A percentile compares a stretch with the other conserved stretches of the same genome.
Conservation (phyloP, 1,140 invertebrate species). For the Saccostrea echinata region DNA sequence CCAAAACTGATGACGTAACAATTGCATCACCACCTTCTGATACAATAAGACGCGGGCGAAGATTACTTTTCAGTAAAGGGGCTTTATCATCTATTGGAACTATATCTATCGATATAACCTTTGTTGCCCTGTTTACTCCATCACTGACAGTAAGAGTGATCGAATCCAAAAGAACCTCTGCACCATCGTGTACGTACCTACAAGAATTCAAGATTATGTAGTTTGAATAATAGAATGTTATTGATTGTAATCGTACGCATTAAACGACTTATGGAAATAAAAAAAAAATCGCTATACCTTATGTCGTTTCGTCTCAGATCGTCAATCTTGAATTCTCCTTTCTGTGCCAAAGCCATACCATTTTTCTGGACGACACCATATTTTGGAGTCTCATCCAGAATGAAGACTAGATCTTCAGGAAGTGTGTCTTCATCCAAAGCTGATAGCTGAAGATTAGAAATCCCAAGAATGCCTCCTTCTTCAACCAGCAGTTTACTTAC, state of each 20-base stretch:
- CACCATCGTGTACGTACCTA: slow-evolving; percentile 79
- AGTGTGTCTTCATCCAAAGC: slow-evolving; percentile 79
- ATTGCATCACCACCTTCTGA: slow-evolving; percentile 76
- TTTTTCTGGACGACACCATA: slow-evolving; percentile 78
- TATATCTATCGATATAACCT: slow-evolving; percentile 76
- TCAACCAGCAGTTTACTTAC: slow-evolving; percentile 76
- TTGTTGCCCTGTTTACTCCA: slow-evolving; percentile 77
- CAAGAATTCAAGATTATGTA: slow-evolving; percentile 30
- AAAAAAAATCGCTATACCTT: slow-evolving; percentile 61
- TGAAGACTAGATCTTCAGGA: slow-evolving; percentile 74
- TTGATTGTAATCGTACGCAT: not conserved
- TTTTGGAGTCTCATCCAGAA: slow-evolving; percentile 74
- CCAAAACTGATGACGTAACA: slow-evolving; percentile 76
- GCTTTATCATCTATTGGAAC: slow-evolving; percentile 78
- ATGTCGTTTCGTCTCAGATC: slow-evolving; percentile 76
- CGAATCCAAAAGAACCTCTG: slow-evolving; percentile 75
- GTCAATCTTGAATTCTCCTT: slow-evolving; percentile 74
- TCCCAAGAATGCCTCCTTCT: slow-evolving; percentile 76
- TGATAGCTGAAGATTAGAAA: slow-evolving; percentile 76
- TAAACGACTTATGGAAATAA: not conserved
- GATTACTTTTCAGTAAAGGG: slow-evolving; percentile 72
- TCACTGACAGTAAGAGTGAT: slow-evolving; percentile 79
- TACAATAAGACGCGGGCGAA: slow-evolving; percentile 70
- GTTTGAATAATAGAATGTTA: not conserved
- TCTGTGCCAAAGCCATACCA: slow-evolving; percentile 68